These are phyloP conservation scores for Liodrosophila aerea DNA, from an alignment of 2,888 invertebrate genomes.

Conservation along the genomic window DNA sequence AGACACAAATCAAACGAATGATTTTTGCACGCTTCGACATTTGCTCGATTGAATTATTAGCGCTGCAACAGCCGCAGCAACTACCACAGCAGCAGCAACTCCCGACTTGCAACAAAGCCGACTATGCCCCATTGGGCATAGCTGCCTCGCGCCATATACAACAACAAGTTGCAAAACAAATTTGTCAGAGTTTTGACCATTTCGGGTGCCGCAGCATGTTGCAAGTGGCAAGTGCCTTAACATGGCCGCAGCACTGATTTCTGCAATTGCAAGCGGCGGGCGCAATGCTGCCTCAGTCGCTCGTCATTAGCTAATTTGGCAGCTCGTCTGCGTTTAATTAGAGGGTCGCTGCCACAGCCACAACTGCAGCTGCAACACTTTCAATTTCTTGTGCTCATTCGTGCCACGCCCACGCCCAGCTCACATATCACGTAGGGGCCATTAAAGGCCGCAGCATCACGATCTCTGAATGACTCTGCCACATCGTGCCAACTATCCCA, in stretches of 20 bases:
- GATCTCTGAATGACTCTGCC: slow-evolving; percentile 50
- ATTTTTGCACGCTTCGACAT: slow-evolving; percentile 78
- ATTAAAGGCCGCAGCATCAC: slow-evolving; percentile 76
- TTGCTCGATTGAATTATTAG: slow-evolving; percentile 76
- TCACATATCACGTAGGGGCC: slow-evolving; percentile 75
- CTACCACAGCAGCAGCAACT: slow-evolving; percentile 3
- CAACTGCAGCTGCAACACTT: slow-evolving; percentile 49
- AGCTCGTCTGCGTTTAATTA: slow-evolving; percentile 73
- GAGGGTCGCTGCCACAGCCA: slow-evolving; percentile 36
- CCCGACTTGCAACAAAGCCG: slow-evolving; percentile 16
- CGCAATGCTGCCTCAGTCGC: slow-evolving; percentile 10
- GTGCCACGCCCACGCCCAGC: slow-evolving; percentile 55
- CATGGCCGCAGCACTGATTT: slow-evolving; percentile 42
- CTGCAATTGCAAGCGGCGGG: slow-evolving; percentile 23
- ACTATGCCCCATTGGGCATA: slow-evolving; percentile 52
- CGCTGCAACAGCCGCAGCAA: slow-evolving; percentile 37
- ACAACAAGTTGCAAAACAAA: slow-evolving; percentile 75
- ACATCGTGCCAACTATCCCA: background rate
- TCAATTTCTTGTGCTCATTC: slow-evolving; percentile 51
- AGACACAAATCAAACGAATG: slow-evolving; percentile 61
- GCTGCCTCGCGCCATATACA: slow-evolving; percentile 33
- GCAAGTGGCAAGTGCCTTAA: slow-evolving; percentile 18
- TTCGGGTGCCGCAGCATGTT: slow-evolving; percentile 54
- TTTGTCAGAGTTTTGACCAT: slow-evolving; percentile 72
- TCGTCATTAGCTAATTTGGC: slow-evolving; percentile 75